A percentile compares a stretch with the other conserved stretches of the same genome.
phyloP scores from a whole-genome alignment of 2,888 invertebrate genomes.

The Lagria hirta region DNA sequence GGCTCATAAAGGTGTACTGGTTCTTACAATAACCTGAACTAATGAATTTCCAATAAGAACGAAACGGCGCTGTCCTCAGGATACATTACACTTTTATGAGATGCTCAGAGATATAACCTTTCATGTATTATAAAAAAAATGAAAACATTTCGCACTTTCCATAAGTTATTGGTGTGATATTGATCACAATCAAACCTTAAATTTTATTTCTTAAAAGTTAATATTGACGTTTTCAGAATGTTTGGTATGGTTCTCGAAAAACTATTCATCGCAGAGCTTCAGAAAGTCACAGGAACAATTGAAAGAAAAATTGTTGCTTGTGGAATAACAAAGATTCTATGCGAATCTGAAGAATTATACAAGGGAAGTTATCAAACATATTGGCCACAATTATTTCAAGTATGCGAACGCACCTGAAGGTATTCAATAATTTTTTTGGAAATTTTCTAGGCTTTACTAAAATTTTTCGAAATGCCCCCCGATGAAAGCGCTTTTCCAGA shows the following conservation, averaged over 20 bases:
- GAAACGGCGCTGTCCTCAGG: too few relatives aligned
- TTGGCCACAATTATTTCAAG: constrained; percentile 64
- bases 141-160: too few relatives aligned
- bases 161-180: neutral
- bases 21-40: too few relatives aligned
- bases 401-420: constrained; percentile 33
- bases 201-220: constrained; percentile 11
- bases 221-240: constrained; percentile 63
- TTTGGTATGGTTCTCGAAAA: constrained; percentile 95
- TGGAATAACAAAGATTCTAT: constrained; percentile 82
- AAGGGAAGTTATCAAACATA: constrained; percentile 66
- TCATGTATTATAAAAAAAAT: too few relatives aligned
- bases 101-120: too few relatives aligned
- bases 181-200: neutral
- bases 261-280: constrained; percentile 81
- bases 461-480: constrained; percentile 85
- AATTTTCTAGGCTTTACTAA: constrained; percentile 69
- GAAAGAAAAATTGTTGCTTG: constrained; percentile 92
- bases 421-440: constrained; percentile 1
- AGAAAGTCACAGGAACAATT: constrained; percentile 77
- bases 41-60: too few relatives aligned
- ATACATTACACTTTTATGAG: too few relatives aligned
- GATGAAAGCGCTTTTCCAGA: constrained; percentile 78
- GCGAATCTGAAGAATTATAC: constrained; percentile 71
- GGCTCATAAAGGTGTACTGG: neutral